Evolutionary conservation across 2,888 invertebrate genomes (phyloP).

Genomic region (Epinotia brunnichana): DNA sequence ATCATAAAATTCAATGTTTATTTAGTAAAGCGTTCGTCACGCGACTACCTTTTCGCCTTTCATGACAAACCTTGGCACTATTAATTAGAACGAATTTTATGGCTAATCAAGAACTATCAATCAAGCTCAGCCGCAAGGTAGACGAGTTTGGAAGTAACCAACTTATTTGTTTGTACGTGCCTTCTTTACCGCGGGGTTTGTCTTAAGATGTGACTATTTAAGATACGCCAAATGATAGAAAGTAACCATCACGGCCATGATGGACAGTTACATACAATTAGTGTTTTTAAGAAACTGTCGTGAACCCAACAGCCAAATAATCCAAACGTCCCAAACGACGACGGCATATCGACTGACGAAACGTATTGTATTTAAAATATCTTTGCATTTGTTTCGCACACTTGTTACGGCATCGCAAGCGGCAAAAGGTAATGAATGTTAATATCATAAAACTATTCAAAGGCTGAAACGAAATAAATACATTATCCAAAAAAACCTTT

Average conservation of each 20-base stretch:
- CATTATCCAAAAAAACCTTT: too few relatives aligned
- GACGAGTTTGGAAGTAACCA: not conserved
- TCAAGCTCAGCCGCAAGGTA: constrained; percentile 24
- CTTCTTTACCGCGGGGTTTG: not conserved
- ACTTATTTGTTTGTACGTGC: not conserved
- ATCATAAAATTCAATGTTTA: constrained; percentile 39
- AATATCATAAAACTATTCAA: too few relatives aligned
- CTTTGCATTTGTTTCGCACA: not conserved
- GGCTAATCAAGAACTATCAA: constrained; percentile 30
- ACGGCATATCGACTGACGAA: too few relatives aligned
- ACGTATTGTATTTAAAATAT: not conserved
- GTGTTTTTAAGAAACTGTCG: not conserved
- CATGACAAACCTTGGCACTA: constrained; percentile 28
- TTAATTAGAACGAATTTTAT: constrained; percentile 38
- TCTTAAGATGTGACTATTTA: not conserved
- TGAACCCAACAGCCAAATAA: not conserved
- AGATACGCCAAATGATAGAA: not conserved
- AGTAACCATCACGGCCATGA: too few relatives aligned
- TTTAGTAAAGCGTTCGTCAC: constrained; percentile 34
- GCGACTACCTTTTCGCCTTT: constrained; percentile 34
- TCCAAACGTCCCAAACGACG: too few relatives aligned
- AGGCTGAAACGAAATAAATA: too few relatives aligned
- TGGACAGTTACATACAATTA: not conserved
- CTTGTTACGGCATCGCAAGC: not conserved
- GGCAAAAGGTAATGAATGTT: not conserved